phyloP scores from a whole-genome alignment of 2,888 invertebrate species.

The Bombylius discolor region DNA sequence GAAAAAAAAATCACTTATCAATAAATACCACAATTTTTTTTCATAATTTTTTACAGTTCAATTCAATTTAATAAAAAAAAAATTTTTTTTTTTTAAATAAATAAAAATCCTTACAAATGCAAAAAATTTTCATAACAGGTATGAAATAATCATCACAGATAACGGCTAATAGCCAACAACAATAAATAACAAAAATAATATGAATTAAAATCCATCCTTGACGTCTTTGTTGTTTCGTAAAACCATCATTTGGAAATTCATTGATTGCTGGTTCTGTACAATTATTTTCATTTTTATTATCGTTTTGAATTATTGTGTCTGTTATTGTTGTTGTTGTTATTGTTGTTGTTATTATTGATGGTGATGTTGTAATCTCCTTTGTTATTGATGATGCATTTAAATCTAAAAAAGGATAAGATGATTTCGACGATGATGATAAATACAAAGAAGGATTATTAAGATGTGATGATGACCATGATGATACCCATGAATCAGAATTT shows the following conservation, averaged over 20 bases:
- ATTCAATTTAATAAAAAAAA: no score
- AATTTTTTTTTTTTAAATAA: no score
- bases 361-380: neutral
- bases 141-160: slow-evolving; percentile 81
- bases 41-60: no score
- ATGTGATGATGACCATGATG: no score
- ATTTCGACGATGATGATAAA: no score
- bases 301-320: neutral
- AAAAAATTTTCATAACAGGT: slow-evolving; percentile 69
- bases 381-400: neutral
- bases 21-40: no score
- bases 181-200: slow-evolving; percentile 42
- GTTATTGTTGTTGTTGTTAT: neutral
- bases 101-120: slow-evolving; percentile 49
- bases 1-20: neutral
- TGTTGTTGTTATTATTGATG: neutral
- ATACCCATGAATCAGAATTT: no score
- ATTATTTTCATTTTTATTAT: slow-evolving; percentile 28
- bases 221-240: slow-evolving; percentile 51
- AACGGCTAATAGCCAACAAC: slow-evolving; percentile 65
- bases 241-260: slow-evolving; percentile 66
- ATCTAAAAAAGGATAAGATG: no score
- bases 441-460: no score
- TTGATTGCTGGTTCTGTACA: slow-evolving; percentile 63
- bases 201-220: slow-evolving; percentile 22